phyloP scores from a whole-genome alignment of 2,888 invertebrate species.

The Endotricha flammealis region DNA sequence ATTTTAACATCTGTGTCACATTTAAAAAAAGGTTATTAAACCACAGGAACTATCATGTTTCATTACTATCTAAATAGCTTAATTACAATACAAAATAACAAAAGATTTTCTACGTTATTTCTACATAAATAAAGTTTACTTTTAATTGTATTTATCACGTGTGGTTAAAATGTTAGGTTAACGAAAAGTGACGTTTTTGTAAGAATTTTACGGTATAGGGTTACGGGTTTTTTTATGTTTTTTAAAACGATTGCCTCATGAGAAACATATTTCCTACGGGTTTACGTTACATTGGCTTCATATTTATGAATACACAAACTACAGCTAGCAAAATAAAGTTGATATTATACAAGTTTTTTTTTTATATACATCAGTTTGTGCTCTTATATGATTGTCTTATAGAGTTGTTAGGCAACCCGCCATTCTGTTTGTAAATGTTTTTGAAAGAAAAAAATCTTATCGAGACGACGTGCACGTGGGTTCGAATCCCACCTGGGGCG shows the following conservation, averaged over 20 bases:
- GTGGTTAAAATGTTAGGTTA: constrained; percentile 28
- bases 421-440: too few species aligned
- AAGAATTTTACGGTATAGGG: constrained; percentile 36
- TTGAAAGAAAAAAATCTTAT: too few species aligned
- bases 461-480: too few species aligned
- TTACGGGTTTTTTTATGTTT: constrained; percentile 31
- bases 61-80: constrained; percentile 47
- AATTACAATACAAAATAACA: constrained; percentile 27
- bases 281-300: constrained; percentile 5
- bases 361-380: too few species aligned
- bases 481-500: too few species aligned
- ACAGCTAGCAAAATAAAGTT: too few species aligned
- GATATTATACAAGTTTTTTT: too few species aligned
- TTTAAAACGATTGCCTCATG: constrained; percentile 20
- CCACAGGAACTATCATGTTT: constrained; percentile 48
- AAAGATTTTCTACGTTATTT: constrained; percentile 22
- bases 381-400: too few species aligned
- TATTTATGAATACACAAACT: too few species aligned
- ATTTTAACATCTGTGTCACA: constrained; percentile 33
- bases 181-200: constrained; percentile 41
- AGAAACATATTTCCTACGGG: constrained; percentile 15
- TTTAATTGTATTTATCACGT: constrained; percentile 8
- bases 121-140: constrained; percentile 11
- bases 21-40: constrained; percentile 34
- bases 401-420: too few species aligned